Evolutionary conservation across 1,140 invertebrate genomes (phyloP).

Genomic region (Heliconius eleuchia): DNA sequence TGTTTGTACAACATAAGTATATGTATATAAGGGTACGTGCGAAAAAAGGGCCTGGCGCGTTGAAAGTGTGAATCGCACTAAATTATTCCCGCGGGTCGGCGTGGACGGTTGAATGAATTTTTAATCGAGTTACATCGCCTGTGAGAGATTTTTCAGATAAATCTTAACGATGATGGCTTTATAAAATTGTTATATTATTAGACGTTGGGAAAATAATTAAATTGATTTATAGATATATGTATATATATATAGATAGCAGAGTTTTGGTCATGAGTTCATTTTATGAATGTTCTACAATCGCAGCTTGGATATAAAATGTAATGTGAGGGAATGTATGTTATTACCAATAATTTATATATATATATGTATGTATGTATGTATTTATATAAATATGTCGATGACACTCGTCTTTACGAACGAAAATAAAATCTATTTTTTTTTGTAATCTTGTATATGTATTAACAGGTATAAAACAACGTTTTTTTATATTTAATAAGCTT

Average conservation of each 20-base stretch:
- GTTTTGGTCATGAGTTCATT: no score
- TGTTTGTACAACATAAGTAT: not conserved
- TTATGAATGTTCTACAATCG: not conserved
- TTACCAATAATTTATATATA: no score
- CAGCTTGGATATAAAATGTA: no score
- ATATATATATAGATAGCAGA: not conserved
- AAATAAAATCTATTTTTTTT: no score
- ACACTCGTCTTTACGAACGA: no score
- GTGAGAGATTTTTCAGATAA: conserved; percentile 65
- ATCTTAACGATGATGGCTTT: conserved; percentile 50
- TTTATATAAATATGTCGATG: no score
- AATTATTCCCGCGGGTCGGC: conserved; percentile 78
- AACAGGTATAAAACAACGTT: no score
- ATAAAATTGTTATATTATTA: conserved; percentile 41
- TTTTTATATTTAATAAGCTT: no score
- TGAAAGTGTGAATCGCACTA: conserved; percentile 75
- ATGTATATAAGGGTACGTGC: conserved; percentile 1
- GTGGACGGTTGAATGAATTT: conserved; percentile 80
- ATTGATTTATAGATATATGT: not conserved
- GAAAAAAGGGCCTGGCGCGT: conserved; percentile 33
- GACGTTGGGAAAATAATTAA: not conserved
- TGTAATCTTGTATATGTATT: no score
- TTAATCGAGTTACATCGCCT: conserved; percentile 79
- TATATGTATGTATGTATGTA: no score
- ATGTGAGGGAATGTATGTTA: no score